These are phyloP conservation scores for Morone saxatilis DNA, from an alignment of 2,113 vertebrate species.

Conservation along the genomic window DNA sequence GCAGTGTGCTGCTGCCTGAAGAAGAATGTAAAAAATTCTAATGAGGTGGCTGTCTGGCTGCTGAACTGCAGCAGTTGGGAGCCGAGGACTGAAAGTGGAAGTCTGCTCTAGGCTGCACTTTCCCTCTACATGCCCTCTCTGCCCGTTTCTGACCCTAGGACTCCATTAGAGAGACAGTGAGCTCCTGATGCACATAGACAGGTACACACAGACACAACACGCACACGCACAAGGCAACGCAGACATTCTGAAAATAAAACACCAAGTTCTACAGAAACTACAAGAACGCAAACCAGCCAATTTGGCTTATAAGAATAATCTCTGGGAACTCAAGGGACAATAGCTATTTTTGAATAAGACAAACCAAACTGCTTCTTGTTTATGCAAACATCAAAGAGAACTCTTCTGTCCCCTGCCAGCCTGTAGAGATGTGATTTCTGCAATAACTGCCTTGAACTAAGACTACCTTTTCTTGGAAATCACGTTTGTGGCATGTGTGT, in stretches of 20 bases:
- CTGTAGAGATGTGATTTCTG: constrained; percentile 21
- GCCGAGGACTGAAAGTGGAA: constrained; percentile 65
- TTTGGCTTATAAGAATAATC: constrained; percentile 27
- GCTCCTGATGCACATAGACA: constrained; percentile 51
- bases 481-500: not conserved
- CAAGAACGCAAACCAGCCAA: not conserved
- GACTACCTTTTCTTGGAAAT: constrained; percentile 35
- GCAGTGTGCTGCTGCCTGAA: constrained; percentile 61
- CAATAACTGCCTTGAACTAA: constrained; percentile 10
- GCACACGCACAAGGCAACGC: not conserved
- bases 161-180: constrained; percentile 65
- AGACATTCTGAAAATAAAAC: not conserved
- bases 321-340: constrained; percentile 1
- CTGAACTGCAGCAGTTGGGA: constrained; percentile 58
- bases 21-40: constrained; percentile 79
- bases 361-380: constrained; percentile 17
- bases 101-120: constrained; percentile 77
- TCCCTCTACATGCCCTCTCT: constrained; percentile 55
- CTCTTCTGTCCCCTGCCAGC: not conserved
- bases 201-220: constrained; percentile 47
- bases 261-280: constrained; percentile 1
- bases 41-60: constrained; percentile 72
- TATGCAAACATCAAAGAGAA: constrained; percentile 43
- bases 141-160: constrained; percentile 36
- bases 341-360: constrained; percentile 31